Evolutionary conservation across 2,888 invertebrate genomes (phyloP).

Genomic region (Augiades crinisus): DNA sequence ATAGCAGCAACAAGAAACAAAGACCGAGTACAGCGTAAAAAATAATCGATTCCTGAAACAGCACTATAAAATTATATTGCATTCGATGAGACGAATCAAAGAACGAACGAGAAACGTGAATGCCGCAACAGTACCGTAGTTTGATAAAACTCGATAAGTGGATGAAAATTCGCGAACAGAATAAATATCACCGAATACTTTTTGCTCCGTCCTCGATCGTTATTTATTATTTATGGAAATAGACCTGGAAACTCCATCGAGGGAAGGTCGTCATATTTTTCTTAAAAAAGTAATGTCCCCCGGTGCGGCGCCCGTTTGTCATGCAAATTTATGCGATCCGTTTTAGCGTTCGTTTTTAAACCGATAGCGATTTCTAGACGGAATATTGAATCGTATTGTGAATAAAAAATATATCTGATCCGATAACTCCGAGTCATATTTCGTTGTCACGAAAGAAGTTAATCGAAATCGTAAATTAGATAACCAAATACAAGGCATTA

Average conservation of each 20-base stretch:
- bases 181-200: constrained; percentile 72
- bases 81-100: constrained; percentile 19
- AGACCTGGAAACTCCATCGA: constrained; percentile 70
- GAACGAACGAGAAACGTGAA: constrained; percentile 23
- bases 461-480: constrained; percentile 49
- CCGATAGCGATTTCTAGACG: constrained; percentile 71
- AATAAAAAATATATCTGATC: constrained; percentile 56
- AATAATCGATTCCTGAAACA: constrained; percentile 42
- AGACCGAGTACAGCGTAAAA: constrained; percentile 18
- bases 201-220: constrained; percentile 70
- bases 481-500: constrained; percentile 19
- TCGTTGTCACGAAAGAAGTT: constrained; percentile 55
- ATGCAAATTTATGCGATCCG: constrained; percentile 78
- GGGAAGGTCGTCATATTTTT: constrained; percentile 77
- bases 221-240: constrained; percentile 81
- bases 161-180: constrained; percentile 71
- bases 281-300: constrained; percentile 75
- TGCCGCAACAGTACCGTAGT: constrained; percentile 31
- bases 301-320: constrained; percentile 64
- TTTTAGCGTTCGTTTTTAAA: constrained; percentile 70
- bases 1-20: constrained; percentile 7
- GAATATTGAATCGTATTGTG: constrained; percentile 66
- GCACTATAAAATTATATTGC: constrained; percentile 35
- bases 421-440: constrained; percentile 55
- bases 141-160: constrained; percentile 64